A percentile compares a stretch with the other conserved stretches of the same genome.
These are phyloP conservation scores for Marmota monax DNA, from an alignment of 2,113 vertebrate genomes.

Conservation along the genomic window DNA sequence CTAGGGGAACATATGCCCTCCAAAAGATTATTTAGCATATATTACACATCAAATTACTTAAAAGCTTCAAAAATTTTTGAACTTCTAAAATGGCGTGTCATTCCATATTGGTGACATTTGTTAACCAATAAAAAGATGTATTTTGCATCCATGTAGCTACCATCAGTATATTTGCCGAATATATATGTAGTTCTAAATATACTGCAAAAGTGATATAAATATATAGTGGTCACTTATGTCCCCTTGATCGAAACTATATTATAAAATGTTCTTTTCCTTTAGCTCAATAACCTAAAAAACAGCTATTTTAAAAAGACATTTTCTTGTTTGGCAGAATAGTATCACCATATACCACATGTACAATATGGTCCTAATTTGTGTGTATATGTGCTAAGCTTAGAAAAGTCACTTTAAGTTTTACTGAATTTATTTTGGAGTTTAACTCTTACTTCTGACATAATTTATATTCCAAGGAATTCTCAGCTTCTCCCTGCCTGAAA, in stretches of 20 bases:
- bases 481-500: conserved; percentile 68
- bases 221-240: conserved; percentile 63
- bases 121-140: background rate
- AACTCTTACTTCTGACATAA: conserved; percentile 79
- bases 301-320: conserved; percentile 84
- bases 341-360: conserved; percentile 77
- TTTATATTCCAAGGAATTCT: conserved; percentile 73
- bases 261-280: conserved; percentile 69
- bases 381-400: conserved; percentile 72
- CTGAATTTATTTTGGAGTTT: conserved; percentile 73
- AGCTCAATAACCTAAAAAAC: conserved; percentile 83
- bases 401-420: conserved; percentile 76
- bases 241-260: conserved; percentile 76
- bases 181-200: background rate
- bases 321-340: conserved; percentile 82
- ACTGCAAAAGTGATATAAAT: conserved; percentile 34
- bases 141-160: background rate
- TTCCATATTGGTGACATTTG: background rate
- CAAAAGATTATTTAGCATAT: conserved; percentile 12
- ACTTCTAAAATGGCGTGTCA: background rate
- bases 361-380: conserved; percentile 84
- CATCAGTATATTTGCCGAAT: background rate
- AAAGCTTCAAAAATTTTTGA: background rate
- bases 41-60: conserved; percentile 54
- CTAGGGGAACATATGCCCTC: background rate